A percentile compares a stretch with the other conserved stretches of the same genome.
These are phyloP conservation scores for Spheniscus mendiculus DNA, from an alignment of 2,113 vertebrate genomes.

Conservation along the genomic window DNA sequence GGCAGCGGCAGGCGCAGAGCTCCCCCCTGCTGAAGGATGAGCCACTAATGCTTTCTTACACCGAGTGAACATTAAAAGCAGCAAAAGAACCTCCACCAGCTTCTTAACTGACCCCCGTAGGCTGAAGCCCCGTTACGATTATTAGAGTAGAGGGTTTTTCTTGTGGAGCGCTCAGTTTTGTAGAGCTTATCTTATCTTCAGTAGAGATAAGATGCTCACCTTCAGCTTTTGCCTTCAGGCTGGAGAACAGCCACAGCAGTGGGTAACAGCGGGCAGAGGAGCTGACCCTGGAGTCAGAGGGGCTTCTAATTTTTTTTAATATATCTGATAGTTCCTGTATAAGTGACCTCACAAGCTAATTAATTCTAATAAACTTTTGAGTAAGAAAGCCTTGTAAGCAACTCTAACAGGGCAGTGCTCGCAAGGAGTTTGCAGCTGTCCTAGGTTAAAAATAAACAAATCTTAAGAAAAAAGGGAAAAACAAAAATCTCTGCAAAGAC, in stretches of 20 bases:
- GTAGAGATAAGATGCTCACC: neutral
- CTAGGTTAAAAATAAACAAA: neutral
- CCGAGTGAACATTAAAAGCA: neutral
- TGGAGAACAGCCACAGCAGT: neutral
- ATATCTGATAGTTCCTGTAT: neutral
- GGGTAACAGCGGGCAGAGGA: neutral
- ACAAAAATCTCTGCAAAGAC: neutral
- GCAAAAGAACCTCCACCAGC: neutral
- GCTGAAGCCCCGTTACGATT: neutral
- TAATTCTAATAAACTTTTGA: constrained; percentile 48
- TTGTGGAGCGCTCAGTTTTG: neutral
- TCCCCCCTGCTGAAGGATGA: neutral
- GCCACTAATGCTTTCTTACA: neutral
- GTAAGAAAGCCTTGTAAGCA: neutral
- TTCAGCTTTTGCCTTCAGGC: neutral
- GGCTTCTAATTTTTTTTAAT: neutral
- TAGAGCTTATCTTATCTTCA: neutral
- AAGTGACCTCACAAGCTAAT: neutral
- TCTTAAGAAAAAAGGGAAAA: neutral
- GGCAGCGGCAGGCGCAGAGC: neutral
- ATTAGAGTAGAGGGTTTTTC: neutral
- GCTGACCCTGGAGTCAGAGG: neutral
- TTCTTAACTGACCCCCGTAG: neutral
- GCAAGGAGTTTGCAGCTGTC: neutral
- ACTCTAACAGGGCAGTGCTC: neutral